Conservation (phyloP, 1,140 invertebrate genomes). For the Trichoplusia ni region DNA sequence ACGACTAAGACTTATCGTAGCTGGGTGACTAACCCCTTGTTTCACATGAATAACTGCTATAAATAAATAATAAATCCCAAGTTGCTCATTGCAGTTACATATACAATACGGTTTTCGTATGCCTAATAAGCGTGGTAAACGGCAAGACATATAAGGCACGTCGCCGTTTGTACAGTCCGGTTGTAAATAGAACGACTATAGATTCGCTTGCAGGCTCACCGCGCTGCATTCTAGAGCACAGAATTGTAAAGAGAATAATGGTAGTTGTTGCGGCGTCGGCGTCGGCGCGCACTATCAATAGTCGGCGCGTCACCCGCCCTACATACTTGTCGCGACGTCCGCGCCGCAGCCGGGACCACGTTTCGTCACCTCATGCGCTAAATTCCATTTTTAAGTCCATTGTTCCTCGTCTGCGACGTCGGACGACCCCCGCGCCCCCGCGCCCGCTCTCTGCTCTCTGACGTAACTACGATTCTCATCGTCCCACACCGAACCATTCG, state of each 20-base stretch:
- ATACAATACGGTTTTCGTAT: slow-evolving; percentile 10
- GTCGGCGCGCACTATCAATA: slow-evolving; percentile 64
- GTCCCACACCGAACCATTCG: slow-evolving; percentile 27
- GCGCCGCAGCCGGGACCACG: slow-evolving; percentile 44
- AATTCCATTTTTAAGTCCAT: slow-evolving; percentile 55
- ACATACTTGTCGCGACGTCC: slow-evolving; percentile 64
- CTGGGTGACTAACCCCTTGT: too few species aligned
- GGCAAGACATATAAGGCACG: slow-evolving; percentile 21
- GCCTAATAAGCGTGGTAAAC: slow-evolving; percentile 19
- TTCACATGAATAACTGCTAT: too few species aligned
- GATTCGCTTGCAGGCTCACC: slow-evolving; percentile 30
- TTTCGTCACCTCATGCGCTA: slow-evolving; percentile 67
- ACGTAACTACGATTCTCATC: slow-evolving; percentile 31
- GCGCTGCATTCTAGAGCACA: slow-evolving; percentile 48
- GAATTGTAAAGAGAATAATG: slow-evolving; percentile 50
- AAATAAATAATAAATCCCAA: not conserved
- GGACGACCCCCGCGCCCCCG: not conserved
- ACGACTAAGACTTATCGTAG: not conserved
- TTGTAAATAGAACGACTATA: slow-evolving; percentile 24
- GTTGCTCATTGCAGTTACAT: not conserved
- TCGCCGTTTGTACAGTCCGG: slow-evolving; percentile 15
- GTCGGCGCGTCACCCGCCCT: slow-evolving; percentile 66
- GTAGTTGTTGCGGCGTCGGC: slow-evolving; percentile 31
- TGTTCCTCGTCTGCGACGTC: slow-evolving; percentile 30
- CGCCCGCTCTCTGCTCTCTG: slow-evolving; percentile 1